phyloP scores from a whole-genome alignment of 2,888 invertebrate species.

The Falcaria lacertinaria region DNA sequence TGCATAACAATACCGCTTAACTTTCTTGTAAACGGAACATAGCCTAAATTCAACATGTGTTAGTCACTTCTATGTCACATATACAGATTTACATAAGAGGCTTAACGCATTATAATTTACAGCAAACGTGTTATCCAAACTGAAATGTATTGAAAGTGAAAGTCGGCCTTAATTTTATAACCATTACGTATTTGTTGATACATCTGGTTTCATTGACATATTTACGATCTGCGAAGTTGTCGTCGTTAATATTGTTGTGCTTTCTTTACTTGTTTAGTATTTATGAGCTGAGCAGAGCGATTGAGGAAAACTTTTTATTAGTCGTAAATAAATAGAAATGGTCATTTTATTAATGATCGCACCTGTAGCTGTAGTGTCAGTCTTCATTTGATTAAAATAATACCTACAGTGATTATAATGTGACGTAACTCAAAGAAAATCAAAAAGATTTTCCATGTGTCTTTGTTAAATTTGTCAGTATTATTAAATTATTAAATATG shows the following conservation, averaged over 20 bases:
- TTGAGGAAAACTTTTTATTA: not conserved
- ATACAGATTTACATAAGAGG: constrained; percentile 53
- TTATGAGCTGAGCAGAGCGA: not conserved
- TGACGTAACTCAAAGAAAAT: too few relatives aligned
- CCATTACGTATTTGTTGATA: constrained; percentile 8
- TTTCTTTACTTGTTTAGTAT: not conserved
- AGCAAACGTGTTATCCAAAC: constrained; percentile 28
- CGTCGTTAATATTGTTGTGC: not conserved
- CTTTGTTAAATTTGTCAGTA: too few relatives aligned
- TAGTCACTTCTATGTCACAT: constrained; percentile 48
- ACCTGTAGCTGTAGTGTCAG: not conserved
- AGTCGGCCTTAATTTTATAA: constrained; percentile 25
- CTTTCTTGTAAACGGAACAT: constrained; percentile 54
- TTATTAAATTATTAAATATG: too few relatives aligned
- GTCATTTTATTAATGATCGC: not conserved
- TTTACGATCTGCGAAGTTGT: not conserved
- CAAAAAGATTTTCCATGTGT: too few relatives aligned
- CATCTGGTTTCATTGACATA: not conserved
- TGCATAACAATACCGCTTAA: constrained; percentile 62
- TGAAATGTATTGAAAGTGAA: constrained; percentile 23
- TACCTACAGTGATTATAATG: too few relatives aligned
- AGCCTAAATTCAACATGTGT: constrained; percentile 47
- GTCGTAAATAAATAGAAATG: not conserved
- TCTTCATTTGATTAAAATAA: too few relatives aligned
- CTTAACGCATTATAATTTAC: constrained; percentile 41